phyloP scores from a whole-genome alignment of 1,140 invertebrate genomes.

The Anastrepha ludens region DNA sequence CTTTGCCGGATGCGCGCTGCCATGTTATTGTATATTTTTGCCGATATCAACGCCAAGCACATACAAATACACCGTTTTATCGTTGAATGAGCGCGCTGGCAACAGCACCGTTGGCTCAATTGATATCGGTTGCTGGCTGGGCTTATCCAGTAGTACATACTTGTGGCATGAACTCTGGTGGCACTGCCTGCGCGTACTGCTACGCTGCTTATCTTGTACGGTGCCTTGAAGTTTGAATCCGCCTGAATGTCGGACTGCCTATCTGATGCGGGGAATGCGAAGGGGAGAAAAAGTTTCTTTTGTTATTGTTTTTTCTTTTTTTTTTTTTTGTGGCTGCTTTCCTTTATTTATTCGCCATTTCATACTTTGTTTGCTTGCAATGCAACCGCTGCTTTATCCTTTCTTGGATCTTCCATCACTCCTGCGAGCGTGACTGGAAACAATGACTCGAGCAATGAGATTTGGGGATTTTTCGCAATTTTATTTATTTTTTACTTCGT shows the following conservation, averaged over 20 bases:
- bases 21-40: conserved; percentile 50
- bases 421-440: conserved; percentile 42
- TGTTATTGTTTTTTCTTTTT: not conserved
- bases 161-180: conserved; percentile 8
- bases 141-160: not conserved
- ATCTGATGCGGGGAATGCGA: not conserved
- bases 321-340: not conserved
- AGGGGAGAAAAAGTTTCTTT: no score
- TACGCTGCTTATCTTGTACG: not conserved
- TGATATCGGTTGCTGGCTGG: not conserved
- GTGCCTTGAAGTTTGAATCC: not conserved
- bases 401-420: not conserved
- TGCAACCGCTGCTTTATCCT: not conserved
- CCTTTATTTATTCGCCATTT: not conserved
- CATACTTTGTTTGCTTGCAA: conserved; percentile 15
- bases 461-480: conserved; percentile 12
- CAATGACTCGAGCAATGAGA: conserved; percentile 38
- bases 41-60: not conserved
- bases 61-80: not conserved
- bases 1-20: conserved; percentile 60
- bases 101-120: not conserved
- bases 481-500: not conserved
- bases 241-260: not conserved
- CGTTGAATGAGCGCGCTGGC: not conserved
- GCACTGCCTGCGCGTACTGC: not conserved